These are phyloP conservation scores for Galago senegalensis DNA, from an alignment of 2,797 vertebrate genomes.

Conservation along the genomic window DNA sequence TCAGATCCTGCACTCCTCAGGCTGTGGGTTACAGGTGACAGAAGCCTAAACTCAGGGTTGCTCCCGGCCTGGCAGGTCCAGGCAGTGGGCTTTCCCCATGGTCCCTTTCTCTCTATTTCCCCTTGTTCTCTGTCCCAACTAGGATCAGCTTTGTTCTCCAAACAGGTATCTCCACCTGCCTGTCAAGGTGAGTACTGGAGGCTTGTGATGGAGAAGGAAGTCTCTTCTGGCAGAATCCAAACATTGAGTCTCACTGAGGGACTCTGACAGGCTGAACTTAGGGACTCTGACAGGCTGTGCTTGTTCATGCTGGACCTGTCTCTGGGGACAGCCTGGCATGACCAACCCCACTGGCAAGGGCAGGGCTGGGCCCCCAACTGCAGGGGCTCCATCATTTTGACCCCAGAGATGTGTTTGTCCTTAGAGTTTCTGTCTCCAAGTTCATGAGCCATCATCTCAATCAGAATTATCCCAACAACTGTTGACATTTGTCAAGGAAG, in stretches of 20 bases:
- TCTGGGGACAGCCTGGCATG: fast-evolving
- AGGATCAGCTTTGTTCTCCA: neutral
- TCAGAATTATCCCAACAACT: neutral
- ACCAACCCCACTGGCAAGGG: fast-evolving
- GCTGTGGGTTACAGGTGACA: neutral
- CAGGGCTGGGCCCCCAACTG: fast-evolving
- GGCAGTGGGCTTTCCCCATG: neutral
- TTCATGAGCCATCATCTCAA: fast-evolving
- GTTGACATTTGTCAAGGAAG: neutral
- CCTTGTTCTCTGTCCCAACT: neutral
- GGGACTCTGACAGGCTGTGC: neutral
- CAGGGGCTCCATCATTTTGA: neutral
- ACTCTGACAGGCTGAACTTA: neutral
- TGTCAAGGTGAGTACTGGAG: neutral
- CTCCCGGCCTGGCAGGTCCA: neutral
- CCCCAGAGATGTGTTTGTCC: neutral
- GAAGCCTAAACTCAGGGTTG: fast-evolving
- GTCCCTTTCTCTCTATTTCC: neutral
- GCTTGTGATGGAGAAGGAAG: neutral
- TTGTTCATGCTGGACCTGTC: fast-evolving
- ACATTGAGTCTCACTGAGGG: neutral
- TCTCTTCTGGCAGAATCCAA: neutral
- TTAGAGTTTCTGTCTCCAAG: neutral
- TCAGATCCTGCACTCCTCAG: fast-evolving
- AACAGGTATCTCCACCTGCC: neutral